Evolutionary conservation across 2,797 vertebrate species (phyloP).

Genomic region (Lates japonicus): DNA sequence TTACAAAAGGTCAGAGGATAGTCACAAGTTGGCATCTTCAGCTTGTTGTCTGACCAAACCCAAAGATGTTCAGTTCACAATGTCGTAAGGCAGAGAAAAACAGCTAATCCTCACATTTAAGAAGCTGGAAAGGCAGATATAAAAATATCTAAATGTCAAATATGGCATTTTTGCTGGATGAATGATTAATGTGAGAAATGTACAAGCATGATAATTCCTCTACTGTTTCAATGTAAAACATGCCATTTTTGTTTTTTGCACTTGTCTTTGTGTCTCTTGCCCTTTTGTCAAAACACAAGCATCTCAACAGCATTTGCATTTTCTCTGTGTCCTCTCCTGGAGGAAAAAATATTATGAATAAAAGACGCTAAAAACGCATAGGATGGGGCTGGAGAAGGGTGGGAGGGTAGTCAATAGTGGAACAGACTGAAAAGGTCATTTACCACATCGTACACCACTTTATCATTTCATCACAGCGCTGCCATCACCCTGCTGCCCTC

Average conservation of each 20-base stretch:
- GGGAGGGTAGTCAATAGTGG: constrained; percentile 5
- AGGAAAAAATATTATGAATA: constrained; percentile 11
- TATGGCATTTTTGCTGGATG: constrained; percentile 3
- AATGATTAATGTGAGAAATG: not conserved
- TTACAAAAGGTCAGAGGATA: constrained; percentile 2
- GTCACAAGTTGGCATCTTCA: not conserved
- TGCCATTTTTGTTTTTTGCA: not conserved
- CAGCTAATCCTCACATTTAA: not conserved
- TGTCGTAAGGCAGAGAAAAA: not conserved
- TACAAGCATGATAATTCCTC: not conserved
- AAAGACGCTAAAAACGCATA: not conserved
- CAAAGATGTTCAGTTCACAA: not conserved
- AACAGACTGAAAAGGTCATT: constrained; percentile 47
- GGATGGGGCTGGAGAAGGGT: not conserved
- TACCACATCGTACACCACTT: constrained; percentile 26
- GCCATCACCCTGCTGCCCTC: not conserved
- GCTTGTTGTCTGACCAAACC: not conserved
- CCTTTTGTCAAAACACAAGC: constrained; percentile 10
- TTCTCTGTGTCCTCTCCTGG: not conserved
- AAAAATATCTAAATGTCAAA: not conserved
- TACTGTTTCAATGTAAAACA: not conserved
- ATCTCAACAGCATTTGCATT: constrained; percentile 6
- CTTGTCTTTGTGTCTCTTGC: not conserved
- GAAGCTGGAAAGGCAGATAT: not conserved
- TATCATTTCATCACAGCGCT: constrained; percentile 49